Evolutionary conservation across 2,113 vertebrate genomes (phyloP), one percentile per base, ranked within the genome.

Genomic region (Vombatus ursinus): DNA sequence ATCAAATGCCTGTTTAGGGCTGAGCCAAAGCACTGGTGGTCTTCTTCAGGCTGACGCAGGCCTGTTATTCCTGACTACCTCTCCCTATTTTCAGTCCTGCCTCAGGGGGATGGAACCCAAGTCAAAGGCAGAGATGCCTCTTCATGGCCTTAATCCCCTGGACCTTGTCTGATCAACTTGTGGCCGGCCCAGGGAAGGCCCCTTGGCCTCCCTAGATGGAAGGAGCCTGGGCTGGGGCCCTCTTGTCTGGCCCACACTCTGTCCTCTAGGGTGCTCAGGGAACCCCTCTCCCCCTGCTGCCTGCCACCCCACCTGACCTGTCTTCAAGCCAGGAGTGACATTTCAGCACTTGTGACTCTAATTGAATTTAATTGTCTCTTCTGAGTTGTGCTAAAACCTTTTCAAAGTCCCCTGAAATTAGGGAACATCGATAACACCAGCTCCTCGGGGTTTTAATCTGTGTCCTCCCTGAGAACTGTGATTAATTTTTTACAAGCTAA

Each of bases 401-500:
- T 97, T 93, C 97, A 93, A 97, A 98, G 98, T 98, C 97, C 98
- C 98, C 98, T 49, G 97, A 96, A 98, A 98, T 97, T 97, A 98
- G 96, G 98, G 97, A 96, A 93, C 98, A 93, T 51, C 0, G 96
- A 95, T 96, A 97, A 95, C 19, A 91, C 94, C 0, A 0, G 68
- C 94, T 98, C 97, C 98, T 97, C 9, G 49, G 97, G 98, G 97
- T 95, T 98, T 98, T 94, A 92, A 96, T 98, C 95, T 91, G 53
- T 94, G 52, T 98, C 98, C 97, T 97, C 98, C 98, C 97, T 14
- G 84, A 98, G 97, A 93, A 98, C 44, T 4, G 54, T 53, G 95
- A 98, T 99, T 98, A 98, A 99, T 99, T 98, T 98, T 98, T 98
- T 90, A 98, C 94, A 92, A 98, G 98, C 98, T 98, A 98, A 99